These are phyloP conservation scores for Thymallus thymallus DNA, from an alignment of 2,113 vertebrate species.

Conservation along the genomic window DNA sequence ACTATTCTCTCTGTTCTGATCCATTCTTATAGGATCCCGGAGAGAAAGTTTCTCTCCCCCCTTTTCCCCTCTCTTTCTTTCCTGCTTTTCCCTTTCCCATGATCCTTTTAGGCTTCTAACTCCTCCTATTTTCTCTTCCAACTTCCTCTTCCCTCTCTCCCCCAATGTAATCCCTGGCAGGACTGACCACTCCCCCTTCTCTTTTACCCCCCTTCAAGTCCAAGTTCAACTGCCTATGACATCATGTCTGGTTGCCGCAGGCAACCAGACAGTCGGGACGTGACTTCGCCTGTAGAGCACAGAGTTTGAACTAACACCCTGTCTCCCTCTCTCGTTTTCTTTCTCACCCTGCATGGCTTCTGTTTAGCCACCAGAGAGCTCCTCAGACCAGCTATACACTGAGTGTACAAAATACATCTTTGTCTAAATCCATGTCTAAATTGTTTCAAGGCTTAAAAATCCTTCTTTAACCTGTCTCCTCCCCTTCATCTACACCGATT, in stretches of 20 bases:
- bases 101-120: constrained; percentile 52
- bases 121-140: constrained; percentile 47
- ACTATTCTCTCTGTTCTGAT: constrained; percentile 16
- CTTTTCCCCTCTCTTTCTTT: neutral
- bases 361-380: constrained; percentile 74
- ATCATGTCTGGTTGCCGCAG: constrained; percentile 86
- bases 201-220: constrained; percentile 74
- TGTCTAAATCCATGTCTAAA: too few species aligned
- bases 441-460: too few species aligned
- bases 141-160: constrained; percentile 52
- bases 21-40: constrained; percentile 15
- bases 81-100: constrained; percentile 33
- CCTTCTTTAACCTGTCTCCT: too few species aligned
- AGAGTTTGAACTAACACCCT: constrained; percentile 68
- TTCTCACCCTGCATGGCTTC: constrained; percentile 42
- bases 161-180: constrained; percentile 77
- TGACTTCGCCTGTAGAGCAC: constrained; percentile 76
- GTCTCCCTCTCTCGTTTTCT: constrained; percentile 15
- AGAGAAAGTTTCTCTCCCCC: constrained; percentile 8
- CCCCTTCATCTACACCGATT: too few species aligned
- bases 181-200: constrained; percentile 67
- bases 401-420: too few species aligned
- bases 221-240: constrained; percentile 88
- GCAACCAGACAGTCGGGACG: constrained; percentile 87
- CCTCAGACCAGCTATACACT: constrained; percentile 62